Evolutionary conservation across 2,113 vertebrate genomes (phyloP).

Genomic region (Anas platyrhynchos): DNA sequence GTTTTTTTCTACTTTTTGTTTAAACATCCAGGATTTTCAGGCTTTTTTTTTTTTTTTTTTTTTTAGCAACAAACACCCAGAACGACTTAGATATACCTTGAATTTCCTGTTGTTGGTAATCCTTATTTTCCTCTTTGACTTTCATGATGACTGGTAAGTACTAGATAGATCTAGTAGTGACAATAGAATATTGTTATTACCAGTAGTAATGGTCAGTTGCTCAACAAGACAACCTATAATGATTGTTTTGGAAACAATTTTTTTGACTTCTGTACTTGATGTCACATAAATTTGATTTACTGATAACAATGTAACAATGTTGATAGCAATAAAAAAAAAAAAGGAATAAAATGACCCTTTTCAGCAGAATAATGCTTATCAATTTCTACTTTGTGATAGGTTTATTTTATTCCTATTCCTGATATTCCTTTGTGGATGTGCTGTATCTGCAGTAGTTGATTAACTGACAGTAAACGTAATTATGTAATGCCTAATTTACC

Average conservation of each 20-base stretch:
- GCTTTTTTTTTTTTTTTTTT: background rate
- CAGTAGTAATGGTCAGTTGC: background rate
- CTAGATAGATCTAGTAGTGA: background rate
- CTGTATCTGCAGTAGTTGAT: constrained; percentile 50
- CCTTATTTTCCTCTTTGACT: background rate
- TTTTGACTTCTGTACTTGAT: background rate
- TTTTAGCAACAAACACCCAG: background rate
- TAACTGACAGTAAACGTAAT: constrained; percentile 63
- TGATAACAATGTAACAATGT: background rate
- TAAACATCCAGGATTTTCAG: background rate
- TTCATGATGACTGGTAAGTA: background rate
- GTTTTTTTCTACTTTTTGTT: background rate
- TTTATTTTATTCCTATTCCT: background rate
- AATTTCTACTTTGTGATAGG: background rate
- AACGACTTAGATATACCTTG: background rate
- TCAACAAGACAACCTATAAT: background rate
- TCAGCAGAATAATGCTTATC: background rate
- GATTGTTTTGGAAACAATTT: background rate
- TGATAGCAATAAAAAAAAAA: background rate
- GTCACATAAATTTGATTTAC: background rate
- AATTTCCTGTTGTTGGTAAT: background rate
- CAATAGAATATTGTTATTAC: background rate
- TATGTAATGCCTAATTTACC: constrained; percentile 59
- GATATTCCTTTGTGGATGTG: constrained; percentile 34
- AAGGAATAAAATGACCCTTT: background rate